phyloP scores from a whole-genome alignment of 2,113 vertebrate genomes.

The Probosciger aterrimus region DNA sequence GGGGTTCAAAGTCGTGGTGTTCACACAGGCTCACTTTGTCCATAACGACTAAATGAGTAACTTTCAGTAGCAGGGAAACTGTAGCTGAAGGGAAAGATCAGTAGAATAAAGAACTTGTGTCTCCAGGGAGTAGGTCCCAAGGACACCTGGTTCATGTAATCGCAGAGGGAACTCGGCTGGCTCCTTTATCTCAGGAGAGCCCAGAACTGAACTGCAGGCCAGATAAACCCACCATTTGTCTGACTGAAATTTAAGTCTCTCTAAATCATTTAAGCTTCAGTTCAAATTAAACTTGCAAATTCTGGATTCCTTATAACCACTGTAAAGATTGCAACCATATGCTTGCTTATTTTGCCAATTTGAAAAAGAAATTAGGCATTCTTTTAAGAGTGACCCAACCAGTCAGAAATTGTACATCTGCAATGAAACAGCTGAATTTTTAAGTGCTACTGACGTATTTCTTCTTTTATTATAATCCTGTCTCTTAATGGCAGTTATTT shows the following conservation, averaged over 20 bases:
- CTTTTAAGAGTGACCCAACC: slow-evolving; percentile 20
- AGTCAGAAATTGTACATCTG: slow-evolving; percentile 20
- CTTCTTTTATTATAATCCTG: slow-evolving; percentile 35
- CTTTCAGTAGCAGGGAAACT: background rate
- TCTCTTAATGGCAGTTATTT: slow-evolving; percentile 18
- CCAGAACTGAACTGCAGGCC: background rate
- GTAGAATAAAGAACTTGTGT: background rate
- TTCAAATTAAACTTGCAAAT: slow-evolving; percentile 1
- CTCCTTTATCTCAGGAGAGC: background rate
- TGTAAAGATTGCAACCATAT: slow-evolving; percentile 54
- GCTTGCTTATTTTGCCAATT: slow-evolving; percentile 43
- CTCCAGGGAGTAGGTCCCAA: background rate
- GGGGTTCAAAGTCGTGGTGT: background rate
- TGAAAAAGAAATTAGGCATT: slow-evolving; percentile 23
- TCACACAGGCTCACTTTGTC: background rate
- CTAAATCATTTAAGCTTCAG: slow-evolving; percentile 20
- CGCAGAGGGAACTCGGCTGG: background rate
- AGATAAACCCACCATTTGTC: background rate
- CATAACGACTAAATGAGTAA: background rate
- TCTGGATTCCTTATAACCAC: slow-evolving; percentile 11
- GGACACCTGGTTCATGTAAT: background rate
- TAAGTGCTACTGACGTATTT: slow-evolving; percentile 36
- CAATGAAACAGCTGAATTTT: background rate
- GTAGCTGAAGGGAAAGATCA: background rate
- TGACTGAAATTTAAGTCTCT: background rate